phyloP scores from a whole-genome alignment of 2,797 vertebrate species.

The Sandelia bainsii region DNA sequence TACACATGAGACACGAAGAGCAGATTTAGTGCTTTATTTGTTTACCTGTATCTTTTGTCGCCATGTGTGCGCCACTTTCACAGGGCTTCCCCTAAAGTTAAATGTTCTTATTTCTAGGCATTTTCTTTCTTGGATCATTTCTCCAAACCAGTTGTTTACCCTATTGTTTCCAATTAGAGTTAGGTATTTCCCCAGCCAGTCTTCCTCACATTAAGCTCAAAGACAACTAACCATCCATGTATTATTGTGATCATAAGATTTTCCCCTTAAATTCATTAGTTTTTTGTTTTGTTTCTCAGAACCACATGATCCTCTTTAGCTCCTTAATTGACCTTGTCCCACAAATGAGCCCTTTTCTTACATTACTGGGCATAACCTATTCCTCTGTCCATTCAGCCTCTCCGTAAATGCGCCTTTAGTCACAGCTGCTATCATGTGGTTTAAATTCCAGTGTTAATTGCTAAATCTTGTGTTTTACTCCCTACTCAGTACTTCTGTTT shows the following conservation, averaged over 20 bases:
- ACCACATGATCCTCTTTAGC: background rate
- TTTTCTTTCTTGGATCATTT: background rate
- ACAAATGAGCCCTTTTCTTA: conserved; percentile 11
- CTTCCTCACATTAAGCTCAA: background rate
- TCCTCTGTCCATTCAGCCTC: conserved; percentile 5
- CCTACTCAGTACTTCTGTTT: background rate
- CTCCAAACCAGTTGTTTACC: background rate
- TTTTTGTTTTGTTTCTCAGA: background rate
- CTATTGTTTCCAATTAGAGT: conserved; percentile 9
- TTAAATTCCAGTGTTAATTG: background rate
- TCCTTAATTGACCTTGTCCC: background rate
- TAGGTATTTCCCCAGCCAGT: background rate
- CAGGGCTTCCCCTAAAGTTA: background rate
- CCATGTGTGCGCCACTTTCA: background rate
- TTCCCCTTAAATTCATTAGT: background rate
- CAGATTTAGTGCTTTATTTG: conserved; percentile 3
- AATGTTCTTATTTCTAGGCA: background rate
- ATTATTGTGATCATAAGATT: conserved; percentile 1
- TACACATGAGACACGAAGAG: background rate
- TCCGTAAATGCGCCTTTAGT: conserved; percentile 1
- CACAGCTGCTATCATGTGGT: conserved; percentile 10
- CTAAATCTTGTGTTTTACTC: background rate
- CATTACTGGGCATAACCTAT: background rate
- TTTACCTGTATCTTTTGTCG: conserved; percentile 19
- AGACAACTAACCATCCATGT: conserved; percentile 1